Conservation (phyloP, 2,888 invertebrate species). For the Pollenia amentaria region DNA sequence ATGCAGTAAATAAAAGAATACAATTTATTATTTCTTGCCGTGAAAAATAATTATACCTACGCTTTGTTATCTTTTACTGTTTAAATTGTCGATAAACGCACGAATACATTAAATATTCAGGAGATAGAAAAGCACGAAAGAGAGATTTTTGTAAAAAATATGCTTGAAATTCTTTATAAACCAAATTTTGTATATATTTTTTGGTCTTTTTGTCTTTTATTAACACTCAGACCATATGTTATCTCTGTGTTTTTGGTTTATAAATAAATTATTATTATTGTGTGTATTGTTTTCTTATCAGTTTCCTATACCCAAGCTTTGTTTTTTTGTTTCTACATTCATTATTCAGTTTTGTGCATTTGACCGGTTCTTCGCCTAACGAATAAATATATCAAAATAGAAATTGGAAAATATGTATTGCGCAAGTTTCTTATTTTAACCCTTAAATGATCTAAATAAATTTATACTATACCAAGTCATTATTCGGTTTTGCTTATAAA, state of each 20-base stretch:
- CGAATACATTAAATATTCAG: no score
- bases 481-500: no score
- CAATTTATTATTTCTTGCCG: no score
- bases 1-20: no score
- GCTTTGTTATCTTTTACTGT: neutral
- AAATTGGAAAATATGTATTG: neutral
- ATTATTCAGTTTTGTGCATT: neutral
- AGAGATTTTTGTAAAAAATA: no score
- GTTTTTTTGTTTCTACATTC: slow-evolving; percentile 17
- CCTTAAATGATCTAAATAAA: neutral
- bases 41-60: no score
- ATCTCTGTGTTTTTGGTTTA: slow-evolving; percentile 26
- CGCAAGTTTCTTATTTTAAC: slow-evolving; percentile 3
- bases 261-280: neutral
- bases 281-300: slow-evolving; percentile 26
- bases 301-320: neutral
- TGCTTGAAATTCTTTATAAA: no score
- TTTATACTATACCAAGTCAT: neutral
- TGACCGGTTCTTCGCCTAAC: slow-evolving; percentile 24
- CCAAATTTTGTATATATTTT: no score
- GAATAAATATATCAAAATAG: slow-evolving; percentile 31
- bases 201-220: neutral
- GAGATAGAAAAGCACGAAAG: no score
- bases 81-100: no score
- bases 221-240: slow-evolving; percentile 20